Conservation (phyloP, 2,113 vertebrate species). For the Turnix velox region DNA sequence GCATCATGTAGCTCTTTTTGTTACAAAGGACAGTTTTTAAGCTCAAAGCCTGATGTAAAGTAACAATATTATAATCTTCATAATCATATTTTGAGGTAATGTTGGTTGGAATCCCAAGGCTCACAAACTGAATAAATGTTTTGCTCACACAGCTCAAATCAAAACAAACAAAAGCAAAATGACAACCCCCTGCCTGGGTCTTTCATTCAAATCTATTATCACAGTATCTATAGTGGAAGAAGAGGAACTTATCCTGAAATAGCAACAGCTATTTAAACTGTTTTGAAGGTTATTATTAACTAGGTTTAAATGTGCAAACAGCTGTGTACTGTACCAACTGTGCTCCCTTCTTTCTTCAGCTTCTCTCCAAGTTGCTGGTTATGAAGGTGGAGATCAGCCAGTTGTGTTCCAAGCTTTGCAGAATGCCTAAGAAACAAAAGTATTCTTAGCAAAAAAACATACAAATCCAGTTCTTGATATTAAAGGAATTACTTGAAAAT, state of each 20-base stretch:
- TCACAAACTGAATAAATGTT: not conserved
- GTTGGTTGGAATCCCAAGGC: not conserved
- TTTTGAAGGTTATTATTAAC: not conserved
- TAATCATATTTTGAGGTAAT: not conserved
- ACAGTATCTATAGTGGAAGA: not conserved
- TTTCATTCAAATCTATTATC: not conserved
- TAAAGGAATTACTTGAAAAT: not conserved
- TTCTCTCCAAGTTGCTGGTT: conserved; percentile 81
- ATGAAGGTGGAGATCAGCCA: conserved; percentile 89
- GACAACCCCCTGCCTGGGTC: not conserved
- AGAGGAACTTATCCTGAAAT: not conserved
- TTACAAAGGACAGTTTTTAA: not conserved
- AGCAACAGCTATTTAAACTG: not conserved
- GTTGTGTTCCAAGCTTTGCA: conserved; percentile 80
- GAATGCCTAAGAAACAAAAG: conserved; percentile 76
- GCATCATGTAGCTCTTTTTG: not conserved
- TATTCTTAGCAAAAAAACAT: not conserved
- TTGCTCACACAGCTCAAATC: not conserved
- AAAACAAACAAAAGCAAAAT: not conserved
- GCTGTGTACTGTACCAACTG: conserved; percentile 79
- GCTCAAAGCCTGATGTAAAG: not conserved
- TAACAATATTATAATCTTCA: not conserved
- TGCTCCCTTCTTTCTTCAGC: conserved; percentile 75
- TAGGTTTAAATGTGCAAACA: not conserved
- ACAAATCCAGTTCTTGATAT: not conserved